Base-by-base conservation (phyloP, 1,140 invertebrate species). In the Ooceraea biroi region DNA sequence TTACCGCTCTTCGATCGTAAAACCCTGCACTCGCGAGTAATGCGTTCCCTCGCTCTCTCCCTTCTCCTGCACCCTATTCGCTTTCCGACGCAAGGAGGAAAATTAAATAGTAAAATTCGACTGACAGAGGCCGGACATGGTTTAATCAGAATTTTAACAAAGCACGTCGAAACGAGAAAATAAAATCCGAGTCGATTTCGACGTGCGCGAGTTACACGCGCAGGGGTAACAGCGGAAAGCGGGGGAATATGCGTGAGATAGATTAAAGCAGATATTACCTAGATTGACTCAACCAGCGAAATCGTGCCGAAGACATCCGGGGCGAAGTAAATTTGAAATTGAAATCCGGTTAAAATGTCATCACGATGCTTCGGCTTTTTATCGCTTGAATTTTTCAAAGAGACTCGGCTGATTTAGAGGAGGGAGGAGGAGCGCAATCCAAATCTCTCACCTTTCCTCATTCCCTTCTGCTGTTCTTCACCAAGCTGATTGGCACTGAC, bases 311-410 rank as follows among this genome's bases (percentile, higher is more conserved):
- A 46, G 76, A 48, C 55, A 69, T 46, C 48, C 30, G 36, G 48
- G 65, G 55, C 61, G 80, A 36, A 58, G 65, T 58, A 80, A 87
- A 88, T 90, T 90, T 89, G 82, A 89, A 89, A 90, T 90, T 83
- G 83, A 90, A 82, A 90, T 90, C 65, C 71, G 69, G 74, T 90
- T 89, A 86, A 90, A 86, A 83, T 74, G 82, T 85, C 83, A 84
- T n/a, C n/a, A 80, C 77, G 88, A 80, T 69, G 80, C 82, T 57
- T 22, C 50, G 55, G 73, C 77, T 87, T 71, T 85, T 86, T 90
- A 86, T 88, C 83, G 80, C 71, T 87, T 89, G 84, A 90, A 89
- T 89, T 85, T 88, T 87, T 90, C 84, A 85, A 83, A 78, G 68
- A 68, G 73, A 73, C 30, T 83, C 86, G 57, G 55, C 63, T 61